A percentile compares a stretch with the other conserved stretches of the same genome.
Conservation (phyloP, 2,888 invertebrate species). For the Nezara viridula region DNA sequence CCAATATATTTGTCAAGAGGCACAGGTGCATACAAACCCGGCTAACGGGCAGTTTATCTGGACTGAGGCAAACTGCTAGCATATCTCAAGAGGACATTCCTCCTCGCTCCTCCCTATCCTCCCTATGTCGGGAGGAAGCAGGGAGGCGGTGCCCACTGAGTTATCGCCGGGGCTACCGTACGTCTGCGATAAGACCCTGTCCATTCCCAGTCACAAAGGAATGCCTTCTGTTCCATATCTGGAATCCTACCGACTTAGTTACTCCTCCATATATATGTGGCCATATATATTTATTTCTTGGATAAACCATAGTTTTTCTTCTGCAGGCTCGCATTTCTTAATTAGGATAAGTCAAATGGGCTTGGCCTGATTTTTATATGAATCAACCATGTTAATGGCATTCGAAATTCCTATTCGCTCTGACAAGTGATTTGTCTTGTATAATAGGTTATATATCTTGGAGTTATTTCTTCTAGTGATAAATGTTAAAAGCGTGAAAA, state of each 20-base stretch:
- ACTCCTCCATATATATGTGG: not conserved
- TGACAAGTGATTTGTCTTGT: not conserved
- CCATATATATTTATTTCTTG: not conserved
- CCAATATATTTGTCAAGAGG: not conserved
- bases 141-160: conserved; percentile 6
- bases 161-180: conserved; percentile 5
- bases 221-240: conserved; percentile 14
- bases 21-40: conserved; percentile 21
- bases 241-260: not conserved
- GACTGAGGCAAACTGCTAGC: not conserved
- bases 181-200: conserved; percentile 4
- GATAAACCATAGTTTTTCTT: not conserved
- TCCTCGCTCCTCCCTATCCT: not conserved
- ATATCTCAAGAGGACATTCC: conserved; percentile 30
- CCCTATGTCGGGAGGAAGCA: not conserved
- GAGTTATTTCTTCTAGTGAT: not conserved
- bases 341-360: not conserved
- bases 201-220: conserved; percentile 10
- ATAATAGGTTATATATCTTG: not conserved
- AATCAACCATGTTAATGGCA: not conserved
- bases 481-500: not conserved
- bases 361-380: not conserved
- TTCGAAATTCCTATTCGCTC: not conserved
- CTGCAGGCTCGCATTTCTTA: not conserved
- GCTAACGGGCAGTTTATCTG: not conserved